Evolutionary conservation across 2,797 vertebrate species (phyloP).

Genomic region (Thripadectes ignobilis): DNA sequence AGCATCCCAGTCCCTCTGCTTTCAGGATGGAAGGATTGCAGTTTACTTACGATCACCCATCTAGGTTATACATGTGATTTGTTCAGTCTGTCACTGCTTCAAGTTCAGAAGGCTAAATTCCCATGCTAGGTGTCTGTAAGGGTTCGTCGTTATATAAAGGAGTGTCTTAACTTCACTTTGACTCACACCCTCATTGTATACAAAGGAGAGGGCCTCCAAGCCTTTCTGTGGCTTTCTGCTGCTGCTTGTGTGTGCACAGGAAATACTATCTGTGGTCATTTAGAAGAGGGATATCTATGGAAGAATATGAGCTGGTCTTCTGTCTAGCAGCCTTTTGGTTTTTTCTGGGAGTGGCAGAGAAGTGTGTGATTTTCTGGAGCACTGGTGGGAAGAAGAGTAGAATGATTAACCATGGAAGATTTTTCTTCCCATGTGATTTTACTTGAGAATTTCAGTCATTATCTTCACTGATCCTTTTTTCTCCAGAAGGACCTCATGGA

Average conservation of each 20-base stretch:
- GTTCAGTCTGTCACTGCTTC: background rate
- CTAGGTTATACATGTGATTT: background rate
- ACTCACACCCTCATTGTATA: background rate
- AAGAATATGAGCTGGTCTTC: background rate
- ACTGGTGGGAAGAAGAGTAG: background rate
- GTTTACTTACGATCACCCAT: background rate
- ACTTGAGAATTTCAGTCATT: background rate
- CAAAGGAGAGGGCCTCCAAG: background rate
- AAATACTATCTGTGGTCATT: background rate
- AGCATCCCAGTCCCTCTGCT: background rate
- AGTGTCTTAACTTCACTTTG: background rate
- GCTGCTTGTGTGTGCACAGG: background rate
- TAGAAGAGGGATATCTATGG: background rate
- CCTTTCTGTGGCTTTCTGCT: background rate
- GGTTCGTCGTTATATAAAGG: background rate
- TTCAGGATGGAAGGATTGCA: background rate
- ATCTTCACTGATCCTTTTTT: background rate
- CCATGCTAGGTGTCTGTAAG: background rate
- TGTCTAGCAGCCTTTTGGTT: background rate
- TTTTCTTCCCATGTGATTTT: background rate
- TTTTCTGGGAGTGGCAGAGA: background rate
- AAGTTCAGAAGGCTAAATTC: background rate
- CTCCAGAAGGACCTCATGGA: constrained; percentile 4
- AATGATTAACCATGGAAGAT: background rate
- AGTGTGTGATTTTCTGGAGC: background rate